Conservation (phyloP, 2,888 invertebrate species). For the Bombylius major region DNA sequence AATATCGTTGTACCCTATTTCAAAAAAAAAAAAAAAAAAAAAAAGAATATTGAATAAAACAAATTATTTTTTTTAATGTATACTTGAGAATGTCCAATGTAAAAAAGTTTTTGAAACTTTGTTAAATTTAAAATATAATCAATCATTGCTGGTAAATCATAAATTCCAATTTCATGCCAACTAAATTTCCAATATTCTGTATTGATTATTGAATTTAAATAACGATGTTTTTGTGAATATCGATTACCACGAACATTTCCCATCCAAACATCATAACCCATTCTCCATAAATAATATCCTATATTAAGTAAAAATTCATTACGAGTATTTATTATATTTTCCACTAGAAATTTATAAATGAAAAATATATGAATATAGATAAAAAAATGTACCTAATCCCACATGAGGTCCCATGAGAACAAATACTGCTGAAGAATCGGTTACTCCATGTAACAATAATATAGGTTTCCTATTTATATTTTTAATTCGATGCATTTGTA, state of each 20-base stretch:
- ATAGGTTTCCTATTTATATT: slow-evolving; percentile 37
- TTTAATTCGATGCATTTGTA: slow-evolving; percentile 63
- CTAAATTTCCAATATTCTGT: slow-evolving; percentile 49
- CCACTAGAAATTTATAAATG: too few relatives aligned
- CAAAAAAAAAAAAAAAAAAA: background rate
- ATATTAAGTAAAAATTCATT: too few relatives aligned
- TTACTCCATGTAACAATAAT: slow-evolving; percentile 57
- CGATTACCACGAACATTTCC: slow-evolving; percentile 53
- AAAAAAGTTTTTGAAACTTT: slow-evolving; percentile 48
- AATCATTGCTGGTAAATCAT: slow-evolving; percentile 71
- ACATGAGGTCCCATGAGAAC: slow-evolving; percentile 56
- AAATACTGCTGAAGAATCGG: slow-evolving; percentile 62
- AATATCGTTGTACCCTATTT: slow-evolving; percentile 40
- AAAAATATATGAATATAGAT: background rate
- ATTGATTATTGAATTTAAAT: slow-evolving; percentile 34
- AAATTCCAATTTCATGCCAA: slow-evolving; percentile 57
- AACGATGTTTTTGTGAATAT: slow-evolving; percentile 41
- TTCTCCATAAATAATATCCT: slow-evolving; percentile 38
- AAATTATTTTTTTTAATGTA: background rate
- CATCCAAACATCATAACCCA: slow-evolving; percentile 46
- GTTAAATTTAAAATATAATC: slow-evolving; percentile 53
- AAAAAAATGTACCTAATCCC: slow-evolving; percentile 45
- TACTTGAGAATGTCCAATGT: slow-evolving; percentile 64
- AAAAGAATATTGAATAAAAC: background rate
- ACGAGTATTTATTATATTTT: too few relatives aligned